Percentiles rank a stretch among this genome's conserved stretches.
Conservation (phyloP, 2,113 vertebrate species). For the Planiliza haematocheilus region DNA sequence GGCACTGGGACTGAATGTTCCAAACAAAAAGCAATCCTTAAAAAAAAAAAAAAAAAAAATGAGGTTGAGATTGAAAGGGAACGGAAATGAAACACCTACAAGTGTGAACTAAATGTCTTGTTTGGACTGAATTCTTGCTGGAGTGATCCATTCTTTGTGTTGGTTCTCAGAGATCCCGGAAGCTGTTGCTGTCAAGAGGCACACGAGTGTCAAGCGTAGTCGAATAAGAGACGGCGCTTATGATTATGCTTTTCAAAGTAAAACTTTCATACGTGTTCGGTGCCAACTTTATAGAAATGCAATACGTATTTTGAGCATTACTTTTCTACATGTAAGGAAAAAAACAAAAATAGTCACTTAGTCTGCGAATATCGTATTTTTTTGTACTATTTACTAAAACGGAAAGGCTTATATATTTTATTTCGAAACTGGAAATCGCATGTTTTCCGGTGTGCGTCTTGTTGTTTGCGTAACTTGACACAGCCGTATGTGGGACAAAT, state of each 20-base stretch:
- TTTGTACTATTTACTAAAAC: not conserved
- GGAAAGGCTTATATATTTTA: not conserved
- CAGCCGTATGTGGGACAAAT: conserved; percentile 64
- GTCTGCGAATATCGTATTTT: not conserved
- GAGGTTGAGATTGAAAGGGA: not conserved
- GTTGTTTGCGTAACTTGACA: not conserved
- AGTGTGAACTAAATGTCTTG: not conserved
- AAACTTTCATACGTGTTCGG: not conserved
- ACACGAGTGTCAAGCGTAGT: not conserved
- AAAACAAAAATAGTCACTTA: not conserved
- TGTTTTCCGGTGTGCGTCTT: not conserved
- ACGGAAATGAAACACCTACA: not conserved
- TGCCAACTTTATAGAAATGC: too few relatives aligned
- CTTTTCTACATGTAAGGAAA: too few relatives aligned
- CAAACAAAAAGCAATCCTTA: too few relatives aligned
- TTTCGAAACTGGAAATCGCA: not conserved
- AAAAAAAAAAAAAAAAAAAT: too few relatives aligned
- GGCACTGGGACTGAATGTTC: too few relatives aligned
- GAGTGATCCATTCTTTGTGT: not conserved
- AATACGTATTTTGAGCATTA: too few relatives aligned
- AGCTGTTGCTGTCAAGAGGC: conserved; percentile 7
- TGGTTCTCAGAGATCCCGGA: conserved; percentile 24
- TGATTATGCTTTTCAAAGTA: conserved; percentile 28
- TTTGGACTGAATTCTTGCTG: not conserved
- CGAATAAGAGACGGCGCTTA: not conserved